Conservation (phyloP, 2,113 vertebrate species). For the Zingel zingel region DNA sequence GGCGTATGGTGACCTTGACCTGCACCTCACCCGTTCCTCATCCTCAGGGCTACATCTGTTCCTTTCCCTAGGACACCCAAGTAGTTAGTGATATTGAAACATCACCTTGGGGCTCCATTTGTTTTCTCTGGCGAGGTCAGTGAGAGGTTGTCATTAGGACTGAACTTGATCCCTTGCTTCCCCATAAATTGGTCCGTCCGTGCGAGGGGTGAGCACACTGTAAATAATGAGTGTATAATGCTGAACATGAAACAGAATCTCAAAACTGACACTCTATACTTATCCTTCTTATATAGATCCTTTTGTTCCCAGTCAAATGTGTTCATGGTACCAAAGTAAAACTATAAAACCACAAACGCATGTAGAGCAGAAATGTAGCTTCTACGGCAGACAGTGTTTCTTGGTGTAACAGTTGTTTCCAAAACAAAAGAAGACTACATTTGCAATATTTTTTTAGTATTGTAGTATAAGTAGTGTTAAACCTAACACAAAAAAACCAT, state of each 20-base stretch:
- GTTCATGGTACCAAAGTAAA: slow-evolving; percentile 10
- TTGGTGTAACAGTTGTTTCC: neutral
- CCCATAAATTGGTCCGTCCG: slow-evolving; percentile 78
- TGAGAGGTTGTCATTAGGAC: slow-evolving; percentile 85
- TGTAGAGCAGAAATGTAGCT: neutral
- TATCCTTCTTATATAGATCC: slow-evolving; percentile 60
- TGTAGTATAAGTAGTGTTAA: no score
- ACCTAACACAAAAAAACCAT: neutral
- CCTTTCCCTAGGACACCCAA: slow-evolving; percentile 85
- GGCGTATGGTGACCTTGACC: slow-evolving; percentile 91
- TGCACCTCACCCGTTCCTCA: slow-evolving; percentile 82
- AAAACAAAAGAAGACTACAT: slow-evolving; percentile 9
- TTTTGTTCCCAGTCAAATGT: slow-evolving; percentile 44
- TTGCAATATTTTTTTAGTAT: slow-evolving; percentile 21
- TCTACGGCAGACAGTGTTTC: slow-evolving; percentile 15
- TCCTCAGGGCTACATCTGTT: slow-evolving; percentile 88
- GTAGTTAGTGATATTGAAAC: slow-evolving; percentile 88
- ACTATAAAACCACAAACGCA: slow-evolving; percentile 17
- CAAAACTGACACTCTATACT: slow-evolving; percentile 65
- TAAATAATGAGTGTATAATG: slow-evolving; percentile 79
- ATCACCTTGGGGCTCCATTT: slow-evolving; percentile 90
- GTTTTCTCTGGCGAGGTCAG: slow-evolving; percentile 87
- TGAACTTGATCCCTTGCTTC: slow-evolving; percentile 87
- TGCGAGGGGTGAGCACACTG: slow-evolving; percentile 69
- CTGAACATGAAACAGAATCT: slow-evolving; percentile 72